Percentiles rank a stretch among this genome's conserved stretches.
Evolutionary conservation across 2,113 vertebrate genomes (phyloP).

Genomic region (Pangasianodon gigas): DNA sequence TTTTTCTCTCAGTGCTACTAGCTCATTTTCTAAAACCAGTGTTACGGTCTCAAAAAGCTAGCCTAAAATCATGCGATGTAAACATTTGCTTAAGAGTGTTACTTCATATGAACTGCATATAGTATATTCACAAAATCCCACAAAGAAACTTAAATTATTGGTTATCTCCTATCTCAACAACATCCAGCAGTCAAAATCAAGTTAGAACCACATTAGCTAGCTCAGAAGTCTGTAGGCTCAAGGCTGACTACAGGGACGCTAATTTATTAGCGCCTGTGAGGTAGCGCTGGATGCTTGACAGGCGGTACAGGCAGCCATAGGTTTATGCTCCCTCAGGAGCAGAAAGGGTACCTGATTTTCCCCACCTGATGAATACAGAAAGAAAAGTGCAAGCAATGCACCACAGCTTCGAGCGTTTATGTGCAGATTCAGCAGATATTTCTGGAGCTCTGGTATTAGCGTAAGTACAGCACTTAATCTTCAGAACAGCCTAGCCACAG

Average conservation of each 20-base stretch:
- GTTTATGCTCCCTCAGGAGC: neutral
- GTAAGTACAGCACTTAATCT: conserved; percentile 65
- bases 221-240: neutral
- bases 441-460: conserved; percentile 64
- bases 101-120: neutral
- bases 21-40: neutral
- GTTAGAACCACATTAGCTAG: conserved; percentile 22
- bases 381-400: conserved; percentile 50
- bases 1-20: neutral
- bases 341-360: conserved; percentile 39
- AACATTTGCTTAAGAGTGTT: neutral
- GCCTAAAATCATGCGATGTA: neutral
- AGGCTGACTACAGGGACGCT: conserved; percentile 47
- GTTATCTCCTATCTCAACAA: neutral
- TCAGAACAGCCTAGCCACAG: conserved; percentile 28
- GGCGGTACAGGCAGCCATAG: conserved; percentile 67
- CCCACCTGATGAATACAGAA: conserved; percentile 56
- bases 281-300: conserved; percentile 61
- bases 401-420: conserved; percentile 48
- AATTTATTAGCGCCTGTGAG: conserved; percentile 68
- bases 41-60: neutral
- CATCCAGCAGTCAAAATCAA: conserved; percentile 48
- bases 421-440: conserved; percentile 61
- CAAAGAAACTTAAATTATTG: neutral
- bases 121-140: neutral